These are phyloP conservation scores for Orthonevra nobilis DNA, from an alignment of 2,888 invertebrate genomes.

Conservation along the genomic window DNA sequence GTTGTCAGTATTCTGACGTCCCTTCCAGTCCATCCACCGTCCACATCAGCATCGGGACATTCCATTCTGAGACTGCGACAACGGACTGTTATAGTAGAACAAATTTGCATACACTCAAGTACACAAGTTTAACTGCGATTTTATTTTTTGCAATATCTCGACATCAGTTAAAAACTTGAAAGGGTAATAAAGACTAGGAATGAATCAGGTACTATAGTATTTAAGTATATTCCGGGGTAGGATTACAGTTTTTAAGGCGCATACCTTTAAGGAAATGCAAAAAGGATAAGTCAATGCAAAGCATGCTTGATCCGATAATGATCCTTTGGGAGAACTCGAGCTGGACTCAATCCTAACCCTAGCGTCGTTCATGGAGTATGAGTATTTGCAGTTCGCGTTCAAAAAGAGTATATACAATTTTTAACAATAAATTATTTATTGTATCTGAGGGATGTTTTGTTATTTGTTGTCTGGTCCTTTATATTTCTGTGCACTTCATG, in stretches of 20 bases:
- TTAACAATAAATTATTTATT: slow-evolving; percentile 63
- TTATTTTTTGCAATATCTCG: slow-evolving; percentile 47
- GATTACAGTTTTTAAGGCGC: too few relatives aligned
- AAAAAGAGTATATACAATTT: too few relatives aligned
- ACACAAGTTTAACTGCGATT: slow-evolving; percentile 49
- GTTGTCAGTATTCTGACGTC: not conserved
- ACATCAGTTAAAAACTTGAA: slow-evolving; percentile 61
- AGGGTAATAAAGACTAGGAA: slow-evolving; percentile 60
- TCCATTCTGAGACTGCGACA: slow-evolving; percentile 15
- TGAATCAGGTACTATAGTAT: too few relatives aligned
- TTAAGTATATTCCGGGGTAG: too few relatives aligned
- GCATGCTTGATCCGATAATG: slow-evolving; percentile 50
- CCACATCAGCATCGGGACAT: slow-evolving; percentile 24
- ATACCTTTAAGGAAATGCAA: slow-evolving; percentile 10
- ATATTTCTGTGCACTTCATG: too few relatives aligned
- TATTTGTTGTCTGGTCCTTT: too few relatives aligned
- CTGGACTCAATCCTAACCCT: too few relatives aligned
- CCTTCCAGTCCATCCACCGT: not conserved
- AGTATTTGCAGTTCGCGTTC: too few relatives aligned
- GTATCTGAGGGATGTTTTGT: slow-evolving; percentile 40
- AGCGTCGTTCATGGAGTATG: slow-evolving; percentile 6
- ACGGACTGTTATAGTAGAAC: slow-evolving; percentile 24
- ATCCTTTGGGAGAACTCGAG: slow-evolving; percentile 63
- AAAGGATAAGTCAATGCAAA: slow-evolving; percentile 52
- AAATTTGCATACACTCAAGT: slow-evolving; percentile 58